Percentiles rank a stretch among this genome's conserved stretches.
phyloP scores from a whole-genome alignment of 2,113 vertebrate genomes.

The Charadrius vociferus region DNA sequence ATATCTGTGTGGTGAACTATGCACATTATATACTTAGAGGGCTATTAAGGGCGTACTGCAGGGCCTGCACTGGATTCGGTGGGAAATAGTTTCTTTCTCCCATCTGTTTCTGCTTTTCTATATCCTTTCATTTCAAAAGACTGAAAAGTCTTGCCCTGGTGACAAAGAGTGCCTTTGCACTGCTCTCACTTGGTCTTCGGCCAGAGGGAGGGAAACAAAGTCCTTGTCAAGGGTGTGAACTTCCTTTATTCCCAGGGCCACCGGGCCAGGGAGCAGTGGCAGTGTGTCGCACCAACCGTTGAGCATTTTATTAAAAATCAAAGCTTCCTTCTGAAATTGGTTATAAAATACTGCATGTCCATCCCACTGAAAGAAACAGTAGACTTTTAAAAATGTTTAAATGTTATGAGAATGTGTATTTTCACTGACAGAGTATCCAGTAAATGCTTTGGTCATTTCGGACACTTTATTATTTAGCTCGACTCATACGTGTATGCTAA shows the following conservation, averaged over 20 bases:
- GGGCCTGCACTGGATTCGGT: background rate
- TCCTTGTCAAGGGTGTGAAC: background rate
- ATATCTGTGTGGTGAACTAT: background rate
- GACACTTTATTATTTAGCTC: background rate
- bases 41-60: background rate
- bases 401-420: background rate
- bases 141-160: background rate
- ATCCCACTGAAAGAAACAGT: background rate
- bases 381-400: background rate
- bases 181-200: background rate
- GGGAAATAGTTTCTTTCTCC: background rate
- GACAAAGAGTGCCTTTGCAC: background rate
- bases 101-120: rapidly evolving
- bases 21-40: background rate
- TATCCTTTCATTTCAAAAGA: background rate
- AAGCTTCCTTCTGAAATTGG: background rate
- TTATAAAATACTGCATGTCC: background rate
- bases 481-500: background rate
- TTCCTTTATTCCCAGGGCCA: background rate
- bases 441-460: background rate
- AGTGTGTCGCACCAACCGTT: rapidly evolving
- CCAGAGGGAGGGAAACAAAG: background rate
- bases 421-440: background rate
- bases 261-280: rapidly evolving
- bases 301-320: background rate